Percentiles rank a stretch among this genome's conserved stretches.
These are phyloP conservation scores for Lepidocolaptes lacrymiger DNA, from an alignment of 2,797 vertebrate species.

Conservation along the genomic window DNA sequence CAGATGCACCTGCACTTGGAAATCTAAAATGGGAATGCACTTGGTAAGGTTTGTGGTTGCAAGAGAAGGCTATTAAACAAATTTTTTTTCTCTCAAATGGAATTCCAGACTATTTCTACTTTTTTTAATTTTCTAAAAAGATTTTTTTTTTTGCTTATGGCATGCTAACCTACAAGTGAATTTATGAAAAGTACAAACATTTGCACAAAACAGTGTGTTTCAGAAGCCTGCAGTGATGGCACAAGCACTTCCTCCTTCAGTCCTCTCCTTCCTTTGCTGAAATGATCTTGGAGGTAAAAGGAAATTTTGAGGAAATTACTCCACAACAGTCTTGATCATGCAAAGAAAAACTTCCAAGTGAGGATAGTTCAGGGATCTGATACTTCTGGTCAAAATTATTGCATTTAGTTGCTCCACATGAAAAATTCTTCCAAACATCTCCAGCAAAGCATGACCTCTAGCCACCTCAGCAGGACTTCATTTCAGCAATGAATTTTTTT, in stretches of 20 bases:
- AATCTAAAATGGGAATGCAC: background rate
- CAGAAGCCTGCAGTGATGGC: rapidly evolving
- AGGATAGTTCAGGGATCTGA: background rate
- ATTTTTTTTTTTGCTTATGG: background rate
- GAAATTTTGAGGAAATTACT: background rate
- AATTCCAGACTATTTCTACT: background rate
- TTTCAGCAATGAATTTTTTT: background rate
- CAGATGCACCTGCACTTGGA: background rate
- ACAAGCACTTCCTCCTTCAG: background rate
- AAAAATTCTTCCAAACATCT: background rate
- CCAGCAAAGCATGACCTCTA: background rate
- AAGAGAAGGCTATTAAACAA: background rate
- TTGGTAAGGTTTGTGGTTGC: background rate
- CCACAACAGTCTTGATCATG: background rate
- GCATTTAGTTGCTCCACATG: background rate
- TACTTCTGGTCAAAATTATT: background rate
- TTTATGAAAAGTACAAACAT: background rate
- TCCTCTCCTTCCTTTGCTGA: background rate
- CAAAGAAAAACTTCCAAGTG: background rate
- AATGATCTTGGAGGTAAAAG: background rate
- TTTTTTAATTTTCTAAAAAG: background rate
- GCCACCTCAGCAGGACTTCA: background rate
- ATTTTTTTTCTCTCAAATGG: background rate
- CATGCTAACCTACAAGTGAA: background rate
- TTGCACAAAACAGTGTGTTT: background rate